Base-by-base conservation (phyloP, 2,888 invertebrate species). In the Bhutanitis thaidina region DNA sequence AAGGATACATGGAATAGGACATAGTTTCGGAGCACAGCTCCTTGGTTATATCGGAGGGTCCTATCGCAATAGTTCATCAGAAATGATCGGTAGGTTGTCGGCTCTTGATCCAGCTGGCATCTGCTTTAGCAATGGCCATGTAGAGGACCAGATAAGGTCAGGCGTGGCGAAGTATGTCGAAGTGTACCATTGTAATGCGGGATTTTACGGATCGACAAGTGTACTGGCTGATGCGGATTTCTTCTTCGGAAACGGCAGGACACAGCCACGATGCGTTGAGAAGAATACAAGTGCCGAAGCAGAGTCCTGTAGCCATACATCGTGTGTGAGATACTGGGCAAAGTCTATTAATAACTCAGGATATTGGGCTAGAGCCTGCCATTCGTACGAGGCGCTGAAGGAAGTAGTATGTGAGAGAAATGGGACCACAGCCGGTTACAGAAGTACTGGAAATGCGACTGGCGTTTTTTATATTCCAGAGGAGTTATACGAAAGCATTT, bases 131-230 rank as follows among this genome's bases (percentile, higher is more conserved):
- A 85, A 85, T 53, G 72, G 77, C 32, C 64, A 77, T 0, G 73
- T 80, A 1, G 72, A 83, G 13, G 76, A 90, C 34, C 85, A 91
- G 52, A 74, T 93, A 0, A 79, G 90, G 51, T 81, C 86, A 32
- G 85, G 87, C 1, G 90, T 92, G 15, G 93, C 91, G 0, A 70
- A 81, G 3, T 91, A 92, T 61, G 92, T 93, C 0, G 92, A 92
- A 68, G 87, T 91, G 0, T 87, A 92, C 55, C 93, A 93, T 65
- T 92, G 92, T 7, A 91, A 91, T 55, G 90, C 89, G 35, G 92
- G 91, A 3, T 85, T 83, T 0, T 68, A 91, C 8, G 91, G 91
- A 1, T 87, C 90, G 0, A 86, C 80, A 0, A 74, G 82, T 25
- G 86, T 90, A 0, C 61, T 91, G 14, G 92, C 90, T 25, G 91